These are phyloP conservation scores for Dendrolimus kikuchii DNA, from an alignment of 1,140 invertebrate species.

Conservation along the genomic window DNA sequence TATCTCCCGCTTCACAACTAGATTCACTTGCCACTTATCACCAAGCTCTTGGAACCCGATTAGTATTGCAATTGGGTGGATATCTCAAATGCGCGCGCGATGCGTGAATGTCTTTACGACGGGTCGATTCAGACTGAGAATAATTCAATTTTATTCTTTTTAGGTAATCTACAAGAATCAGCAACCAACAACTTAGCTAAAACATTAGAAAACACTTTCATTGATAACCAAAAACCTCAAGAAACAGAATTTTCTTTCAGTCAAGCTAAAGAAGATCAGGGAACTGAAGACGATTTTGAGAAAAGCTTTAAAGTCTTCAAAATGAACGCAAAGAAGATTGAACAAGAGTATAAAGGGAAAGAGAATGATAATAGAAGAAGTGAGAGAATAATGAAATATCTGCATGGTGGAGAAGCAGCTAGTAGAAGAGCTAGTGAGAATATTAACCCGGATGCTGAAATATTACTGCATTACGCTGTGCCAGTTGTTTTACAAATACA, in stretches of 20 bases:
- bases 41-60: no score
- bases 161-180: no score
- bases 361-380: constrained; percentile 1
- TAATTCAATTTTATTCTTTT: no score
- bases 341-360: not conserved
- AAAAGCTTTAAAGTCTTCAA: no score
- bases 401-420: constrained; percentile 3
- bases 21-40: no score
- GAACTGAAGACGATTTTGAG: constrained; percentile 11
- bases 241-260: constrained; percentile 11
- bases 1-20: no score
- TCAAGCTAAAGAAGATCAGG: constrained; percentile 7
- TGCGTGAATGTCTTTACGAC: no score
- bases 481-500: constrained; percentile 13
- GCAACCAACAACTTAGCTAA: no score
- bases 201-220: no score
- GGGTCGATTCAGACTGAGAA: no score
- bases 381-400: not conserved
- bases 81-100: no score
- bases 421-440: constrained; percentile 1
- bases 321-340: constrained; percentile 9
- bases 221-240: not conserved
- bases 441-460: constrained; percentile 5
- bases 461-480: constrained; percentile 16
- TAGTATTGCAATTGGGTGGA: no score